Base-by-base conservation (phyloP, 2,797 vertebrate genomes). In the Sebastes nivosus region DNA sequence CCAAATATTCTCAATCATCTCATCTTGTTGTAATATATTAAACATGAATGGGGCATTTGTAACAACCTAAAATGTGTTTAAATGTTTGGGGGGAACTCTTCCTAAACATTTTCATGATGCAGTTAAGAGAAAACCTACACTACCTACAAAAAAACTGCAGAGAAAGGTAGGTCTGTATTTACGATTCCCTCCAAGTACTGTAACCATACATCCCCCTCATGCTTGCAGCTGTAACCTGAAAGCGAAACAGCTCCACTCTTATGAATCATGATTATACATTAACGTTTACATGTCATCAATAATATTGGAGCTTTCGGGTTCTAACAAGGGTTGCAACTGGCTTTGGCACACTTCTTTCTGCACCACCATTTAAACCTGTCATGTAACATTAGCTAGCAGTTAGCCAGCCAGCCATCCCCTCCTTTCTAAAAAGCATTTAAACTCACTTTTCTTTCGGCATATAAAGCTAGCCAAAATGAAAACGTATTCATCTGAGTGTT, bases 101-200 rank as follows among this genome's bases (percentile, higher is more conserved):
- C 5, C 10, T 54, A 1, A 50, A 81, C 66, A 16, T 65, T 75
- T 34, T 61, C 8, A 11, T 13, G 1, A 46, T 18, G n/a, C 6
- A 36, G n/a, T 42, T 60, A 42, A 42, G 38, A 42, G 38, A 42
- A 42, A 42, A 52, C 36, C 38, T 77, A 60, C 68, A 72, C 20
- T 24, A 8, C 20, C 22, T 25, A 32, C 1, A 70, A 65, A 58
- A 3, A 25, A 46, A 46, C 50, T 79, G 36, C 27, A 78, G 2
- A n/a, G 16, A 55, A 60, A 61, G 34, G 67, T 59, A 32, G n/a
- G 34, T 82, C 36, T 79, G 72, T 60, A 61, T 69, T 75, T 70
- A 69, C 30, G 16, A 52, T 46, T 84, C 81, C 83, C 67, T 81
- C 60, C 72, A 66, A 73, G 16, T 38, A 75, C 59, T 76, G 38